These are phyloP conservation scores for Apodemia hepburni DNA, from an alignment of 2,888 invertebrate genomes.

Conservation along the genomic window DNA sequence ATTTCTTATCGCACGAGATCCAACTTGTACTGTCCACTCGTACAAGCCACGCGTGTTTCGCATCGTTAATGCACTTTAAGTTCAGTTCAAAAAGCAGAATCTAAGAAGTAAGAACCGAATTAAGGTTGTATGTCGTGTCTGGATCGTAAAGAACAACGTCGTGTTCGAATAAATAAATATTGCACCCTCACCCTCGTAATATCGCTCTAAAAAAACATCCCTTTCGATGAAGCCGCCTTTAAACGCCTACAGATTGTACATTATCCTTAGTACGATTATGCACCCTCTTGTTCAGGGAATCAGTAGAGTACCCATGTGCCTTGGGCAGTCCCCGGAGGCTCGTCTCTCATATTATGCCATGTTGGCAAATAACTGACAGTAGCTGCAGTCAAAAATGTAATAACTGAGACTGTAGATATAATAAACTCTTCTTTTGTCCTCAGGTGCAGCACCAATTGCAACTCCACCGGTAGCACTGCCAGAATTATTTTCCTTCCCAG, in stretches of 20 bases:
- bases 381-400: slow-evolving; percentile 38
- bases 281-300: slow-evolving; percentile 78
- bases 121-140: slow-evolving; percentile 60
- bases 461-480: slow-evolving; percentile 61
- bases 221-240: slow-evolving; percentile 78
- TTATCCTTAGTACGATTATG: slow-evolving; percentile 80
- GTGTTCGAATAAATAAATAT: slow-evolving; percentile 76
- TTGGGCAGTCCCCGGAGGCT: slow-evolving; percentile 60
- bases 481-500: slow-evolving; percentile 67
- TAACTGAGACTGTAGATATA: slow-evolving; percentile 31
- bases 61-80: slow-evolving; percentile 59
- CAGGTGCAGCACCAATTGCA: slow-evolving; percentile 67
- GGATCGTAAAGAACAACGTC: slow-evolving; percentile 65
- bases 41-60: slow-evolving; percentile 55
- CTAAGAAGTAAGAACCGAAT: slow-evolving; percentile 46
- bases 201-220: slow-evolving; percentile 78
- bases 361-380: slow-evolving; percentile 55
- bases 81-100: slow-evolving; percentile 43
- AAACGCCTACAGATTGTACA: slow-evolving; percentile 81
- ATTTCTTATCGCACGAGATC: slow-evolving; percentile 62
- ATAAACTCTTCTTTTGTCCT: slow-evolving; percentile 46
- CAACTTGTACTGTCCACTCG: slow-evolving; percentile 59
- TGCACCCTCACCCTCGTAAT: slow-evolving; percentile 78
- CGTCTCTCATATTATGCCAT: slow-evolving; percentile 77
- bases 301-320: slow-evolving; percentile 68